Base-by-base conservation (phyloP, 2,888 invertebrate genomes). In the Pemphredon lugubris region DNA sequence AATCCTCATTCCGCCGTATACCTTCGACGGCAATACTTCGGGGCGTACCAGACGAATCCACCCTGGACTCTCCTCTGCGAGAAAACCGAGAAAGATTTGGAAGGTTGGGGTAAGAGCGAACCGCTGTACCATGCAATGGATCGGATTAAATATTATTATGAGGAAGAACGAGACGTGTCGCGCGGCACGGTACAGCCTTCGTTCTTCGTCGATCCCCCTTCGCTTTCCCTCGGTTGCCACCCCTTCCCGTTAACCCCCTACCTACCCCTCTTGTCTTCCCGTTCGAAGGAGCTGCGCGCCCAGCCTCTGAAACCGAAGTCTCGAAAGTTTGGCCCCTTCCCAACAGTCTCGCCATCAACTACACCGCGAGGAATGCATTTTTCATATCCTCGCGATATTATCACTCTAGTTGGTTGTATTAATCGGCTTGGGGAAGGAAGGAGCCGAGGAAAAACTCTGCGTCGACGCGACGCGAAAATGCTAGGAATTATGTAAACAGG, bases 121-220 rank as follows among this genome's bases (percentile, higher is more conserved):
- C 81, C 83, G 86, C 83, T 88, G 88, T 88, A 87, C 85, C 87
- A 77, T 83, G 86, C 87, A 88, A 87, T 85, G 88, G 87, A 87
- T 88, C 86, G 86, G 88, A 88, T 88, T 88, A 88, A 88, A 88
- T 88, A 88, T 88, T 88, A 88, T 88, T 88, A 89, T 87, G 87
- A 88, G 86, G 86, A 84, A 79, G 83, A 85, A 85, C 82, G 85
- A 82, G 82, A 86, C 85, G 84, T 84, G 85, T 86, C 86, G 82
- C 77, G 77, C 77, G 67, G 73, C 73, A 69, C 79, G 67, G 74
- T 78, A 70, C 53, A 73, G 70, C 74, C 71, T 65, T 48, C 66
- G 67, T 65, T 76, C 60, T 59, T 47, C 65, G 69, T 66, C 73
- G 61, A 72, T 72, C 59, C 72, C 55, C 72, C 51, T 65, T 48